Base-by-base conservation (phyloP, 2,113 vertebrate genomes). In the Chloebia gouldiae region DNA sequence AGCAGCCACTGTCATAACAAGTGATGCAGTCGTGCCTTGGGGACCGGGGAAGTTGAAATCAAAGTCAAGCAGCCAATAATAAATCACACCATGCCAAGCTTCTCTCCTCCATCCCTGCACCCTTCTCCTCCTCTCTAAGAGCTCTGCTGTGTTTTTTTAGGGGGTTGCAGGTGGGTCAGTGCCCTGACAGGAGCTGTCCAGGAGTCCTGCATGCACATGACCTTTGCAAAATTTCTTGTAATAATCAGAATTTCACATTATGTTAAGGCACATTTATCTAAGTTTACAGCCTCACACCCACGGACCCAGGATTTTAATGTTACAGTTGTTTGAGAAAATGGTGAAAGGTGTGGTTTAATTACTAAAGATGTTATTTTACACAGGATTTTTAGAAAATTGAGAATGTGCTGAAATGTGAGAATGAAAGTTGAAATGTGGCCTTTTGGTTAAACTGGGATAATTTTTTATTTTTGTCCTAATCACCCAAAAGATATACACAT, bases 1-100 rank as follows among this genome's bases (percentile, higher is more conserved):
- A 75, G 88, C 86, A 86, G 81, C 72, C 79, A 20, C 47, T 63
- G 68, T 93, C 80, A 33, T 53, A 92, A 39, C 64, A 75, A 92
- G 76, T 2, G 72, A 68, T 60, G 81, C 64, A 49, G 45, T 19
- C 50, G 5, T 53, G 39, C 92, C 86, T 75, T 49, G 79, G 94
- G 83, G 69, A 71, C 19, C 86, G 86, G 72, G 65, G 44, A 84
- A 93, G 83, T 8, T 86, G 65, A 85, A 94, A 56, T 78, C 92
- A 64, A 94, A 94, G 88, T 93, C 88, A 81, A 75, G 72, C 2
- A 27, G 56, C 77, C 86, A 86, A 31, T 81, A 71, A 49, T 56
- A 11, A 0, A 57, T 59, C 47, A 47, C 68, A 71, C 28, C 1
- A 6, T 33, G 76, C 30, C 39, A 39, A 64, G 65, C 13, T 68